These are phyloP conservation scores for Luehdorfia chinensis DNA, from an alignment of 1,140 invertebrate genomes.

Conservation along the genomic window DNA sequence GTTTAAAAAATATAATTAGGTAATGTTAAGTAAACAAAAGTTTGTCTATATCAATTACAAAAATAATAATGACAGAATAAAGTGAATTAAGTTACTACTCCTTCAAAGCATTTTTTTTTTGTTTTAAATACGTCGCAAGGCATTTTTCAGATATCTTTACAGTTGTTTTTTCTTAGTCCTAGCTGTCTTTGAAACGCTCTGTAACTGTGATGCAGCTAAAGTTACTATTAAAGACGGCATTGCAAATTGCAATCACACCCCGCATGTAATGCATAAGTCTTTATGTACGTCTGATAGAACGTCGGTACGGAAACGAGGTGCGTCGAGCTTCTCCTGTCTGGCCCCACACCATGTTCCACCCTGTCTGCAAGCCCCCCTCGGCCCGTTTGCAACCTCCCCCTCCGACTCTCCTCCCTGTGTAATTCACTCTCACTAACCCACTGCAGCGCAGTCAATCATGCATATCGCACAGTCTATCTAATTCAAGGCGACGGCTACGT, in stretches of 20 bases:
- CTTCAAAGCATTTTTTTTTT: neutral
- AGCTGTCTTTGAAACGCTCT: constrained; percentile 30
- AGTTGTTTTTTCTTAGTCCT: neutral
- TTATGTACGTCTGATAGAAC: constrained; percentile 51
- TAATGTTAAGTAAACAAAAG: too few relatives aligned
- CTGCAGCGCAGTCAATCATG: constrained; percentile 73
- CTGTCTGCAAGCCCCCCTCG: constrained; percentile 53
- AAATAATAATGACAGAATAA: too few relatives aligned
- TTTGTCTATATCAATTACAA: too few relatives aligned
- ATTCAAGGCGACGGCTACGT: constrained; percentile 59
- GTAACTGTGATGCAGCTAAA: constrained; percentile 28
- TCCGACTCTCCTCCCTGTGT: constrained; percentile 33
- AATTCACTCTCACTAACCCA: constrained; percentile 77
- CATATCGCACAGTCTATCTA: constrained; percentile 60
- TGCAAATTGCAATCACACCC: constrained; percentile 52
- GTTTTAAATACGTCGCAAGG: neutral
- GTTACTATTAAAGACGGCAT: constrained; percentile 44
- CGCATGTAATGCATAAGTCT: constrained; percentile 49
- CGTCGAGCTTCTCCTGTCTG: constrained; percentile 69
- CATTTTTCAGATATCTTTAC: constrained; percentile 2
- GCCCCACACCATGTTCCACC: constrained; percentile 57
- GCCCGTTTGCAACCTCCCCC: constrained; percentile 34
- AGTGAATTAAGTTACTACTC: too few relatives aligned
- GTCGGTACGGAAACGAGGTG: constrained; percentile 66
- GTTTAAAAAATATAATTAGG: too few relatives aligned